Evolutionary conservation across 2,888 invertebrate species (phyloP), one percentile per base, ranked within the genome.

Genomic region (Cheilosia pagana): DNA sequence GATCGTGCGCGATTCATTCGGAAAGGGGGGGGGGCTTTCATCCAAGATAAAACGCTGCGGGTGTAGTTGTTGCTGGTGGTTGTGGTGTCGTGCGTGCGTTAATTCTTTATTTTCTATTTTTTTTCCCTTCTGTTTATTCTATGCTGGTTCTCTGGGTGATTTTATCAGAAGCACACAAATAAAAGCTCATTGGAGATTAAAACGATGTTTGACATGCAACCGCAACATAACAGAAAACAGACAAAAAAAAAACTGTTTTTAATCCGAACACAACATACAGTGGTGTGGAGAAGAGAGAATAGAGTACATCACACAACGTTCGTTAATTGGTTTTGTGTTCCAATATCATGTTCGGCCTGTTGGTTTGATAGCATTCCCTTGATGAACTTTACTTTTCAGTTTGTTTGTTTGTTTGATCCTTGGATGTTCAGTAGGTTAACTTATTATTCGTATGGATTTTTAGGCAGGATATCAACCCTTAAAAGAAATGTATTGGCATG

Each of bases 141-240:
- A 21, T 52, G 31, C 7, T 19, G 16, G 45, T 25, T 25, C 28
- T 45, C 28, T 45, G 52, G 43, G 10, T 19, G 60, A 21, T 50
- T 65, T 62, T 62, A 62, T 62, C 45, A 45, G 45, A 16, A 43
- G 12, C 12, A 19, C 14, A 10, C 10, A 23, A 65, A 43, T 48
- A 63, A 65, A 50, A 50, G 50, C 23, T 48, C 31, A 3, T 14
- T 21, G 2, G 48, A 35, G 14, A 48, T 23, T 57, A 41, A 25
- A 60, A 28, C 43, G 41, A 25, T n/a, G 43, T 60, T 25, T 60
- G 60, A 43, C 60, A 43, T 43, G 25, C 43, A 60, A 28, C 50
- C 23, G 16, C 8, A 14, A 57, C 31, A 57, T 6, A 57, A 21
- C 16, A 12, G 2, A 19, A 12, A 10, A 35, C 31, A 21, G 28